Evolutionary conservation across 2,113 vertebrate species (phyloP).

Genomic region (Pithys albifrons): DNA sequence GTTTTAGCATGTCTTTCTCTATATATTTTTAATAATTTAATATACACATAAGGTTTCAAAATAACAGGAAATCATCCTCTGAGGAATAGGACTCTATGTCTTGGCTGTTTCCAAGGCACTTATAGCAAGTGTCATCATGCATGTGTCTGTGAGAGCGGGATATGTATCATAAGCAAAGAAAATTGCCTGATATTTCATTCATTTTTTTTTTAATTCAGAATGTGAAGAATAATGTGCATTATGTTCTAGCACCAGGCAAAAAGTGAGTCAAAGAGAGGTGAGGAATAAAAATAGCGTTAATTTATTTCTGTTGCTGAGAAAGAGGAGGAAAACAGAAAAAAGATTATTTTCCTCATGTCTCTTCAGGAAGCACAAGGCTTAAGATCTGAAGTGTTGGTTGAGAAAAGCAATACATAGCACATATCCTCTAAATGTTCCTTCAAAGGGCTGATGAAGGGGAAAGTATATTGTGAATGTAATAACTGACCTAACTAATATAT

Average conservation of each 20-base stretch:
- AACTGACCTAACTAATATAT: background rate
- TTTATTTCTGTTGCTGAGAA: background rate
- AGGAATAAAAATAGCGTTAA: background rate
- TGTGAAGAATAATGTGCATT: background rate
- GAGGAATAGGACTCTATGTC: background rate
- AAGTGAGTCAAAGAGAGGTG: background rate
- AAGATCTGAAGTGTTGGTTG: background rate
- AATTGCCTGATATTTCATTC: background rate
- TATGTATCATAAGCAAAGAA: background rate
- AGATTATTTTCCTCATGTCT: background rate
- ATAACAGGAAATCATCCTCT: background rate
- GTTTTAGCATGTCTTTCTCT: background rate
- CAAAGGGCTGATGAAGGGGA: slow-evolving; percentile 5
- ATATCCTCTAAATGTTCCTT: slow-evolving; percentile 4
- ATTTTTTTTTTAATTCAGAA: background rate
- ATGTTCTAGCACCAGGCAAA: background rate
- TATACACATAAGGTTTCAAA: background rate
- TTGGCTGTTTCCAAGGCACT: background rate
- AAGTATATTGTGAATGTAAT: slow-evolving; percentile 1
- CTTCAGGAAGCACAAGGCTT: background rate
- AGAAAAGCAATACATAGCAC: background rate
- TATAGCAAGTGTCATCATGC: background rate
- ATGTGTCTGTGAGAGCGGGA: background rate
- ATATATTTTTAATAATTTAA: background rate
- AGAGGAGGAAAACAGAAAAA: background rate